These are phyloP conservation scores for Amblyraja radiata DNA, from an alignment of 2,797 vertebrate species.

Conservation along the genomic window DNA sequence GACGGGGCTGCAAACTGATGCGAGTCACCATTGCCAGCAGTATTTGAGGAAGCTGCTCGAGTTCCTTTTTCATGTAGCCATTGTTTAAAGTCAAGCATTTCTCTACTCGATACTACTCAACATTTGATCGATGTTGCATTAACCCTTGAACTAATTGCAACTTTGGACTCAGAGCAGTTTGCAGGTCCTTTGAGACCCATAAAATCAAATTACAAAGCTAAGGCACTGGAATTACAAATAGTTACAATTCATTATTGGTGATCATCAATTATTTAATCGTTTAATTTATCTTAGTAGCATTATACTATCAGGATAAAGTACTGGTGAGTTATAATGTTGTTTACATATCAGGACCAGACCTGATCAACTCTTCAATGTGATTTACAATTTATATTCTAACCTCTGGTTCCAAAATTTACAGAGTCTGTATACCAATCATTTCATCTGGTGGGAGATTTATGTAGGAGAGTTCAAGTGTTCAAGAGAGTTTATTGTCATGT, in stretches of 20 bases:
- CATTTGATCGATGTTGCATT: slow-evolving; percentile 42
- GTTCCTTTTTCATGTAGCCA: slow-evolving; percentile 39
- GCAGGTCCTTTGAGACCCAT: slow-evolving; percentile 48
- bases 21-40: slow-evolving; percentile 45
- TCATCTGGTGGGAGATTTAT: not conserved
- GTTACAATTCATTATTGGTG: slow-evolving; percentile 63
- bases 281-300: not conserved
- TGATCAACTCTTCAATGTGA: not conserved
- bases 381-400: not conserved
- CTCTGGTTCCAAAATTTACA: not conserved
- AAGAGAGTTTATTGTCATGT: too few relatives aligned
- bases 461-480: too few relatives aligned
- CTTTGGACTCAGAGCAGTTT: slow-evolving; percentile 53
- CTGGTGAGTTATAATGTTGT: not conserved
- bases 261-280: slow-evolving; percentile 48
- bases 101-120: slow-evolving; percentile 39
- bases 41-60: slow-evolving; percentile 53
- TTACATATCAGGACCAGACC: not conserved
- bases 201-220: slow-evolving; percentile 55
- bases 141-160: slow-evolving; percentile 48
- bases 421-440: too few relatives aligned
- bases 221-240: slow-evolving; percentile 59
- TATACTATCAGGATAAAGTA: not conserved
- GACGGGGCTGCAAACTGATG: slow-evolving; percentile 47
- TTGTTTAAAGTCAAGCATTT: slow-evolving; percentile 40